Percentiles rank a stretch among this genome's conserved stretches.
These are phyloP conservation scores for Thalpophila matura DNA, from an alignment of 2,888 invertebrate species.

Conservation along the genomic window DNA sequence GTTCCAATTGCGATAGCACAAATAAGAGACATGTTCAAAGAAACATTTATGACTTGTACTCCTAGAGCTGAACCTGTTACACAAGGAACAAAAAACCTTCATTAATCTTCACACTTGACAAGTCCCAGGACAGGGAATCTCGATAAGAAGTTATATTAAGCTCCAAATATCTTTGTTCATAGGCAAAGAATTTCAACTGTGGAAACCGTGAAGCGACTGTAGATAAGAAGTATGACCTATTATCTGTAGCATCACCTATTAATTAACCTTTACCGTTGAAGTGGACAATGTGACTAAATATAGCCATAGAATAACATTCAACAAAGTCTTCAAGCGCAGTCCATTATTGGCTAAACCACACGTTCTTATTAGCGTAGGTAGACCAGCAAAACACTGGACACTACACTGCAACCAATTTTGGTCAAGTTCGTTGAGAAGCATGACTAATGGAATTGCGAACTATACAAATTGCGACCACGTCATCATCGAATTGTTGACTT, in stretches of 20 bases:
- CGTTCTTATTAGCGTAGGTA: constrained; percentile 42
- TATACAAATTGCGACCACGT: constrained; percentile 46
- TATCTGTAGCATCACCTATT: constrained; percentile 24
- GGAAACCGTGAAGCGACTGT: neutral
- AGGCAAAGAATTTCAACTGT: neutral
- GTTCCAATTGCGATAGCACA: neutral
- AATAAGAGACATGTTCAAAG: neutral
- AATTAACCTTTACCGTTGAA: constrained; percentile 25
- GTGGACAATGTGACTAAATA: constrained; percentile 28
- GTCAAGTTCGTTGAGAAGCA: constrained; percentile 36
- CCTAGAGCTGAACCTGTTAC: too few species aligned
- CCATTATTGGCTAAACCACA: constrained; percentile 33
- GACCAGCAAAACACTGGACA: constrained; percentile 8
- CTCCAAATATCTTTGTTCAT: neutral
- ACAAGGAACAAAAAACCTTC: neutral
- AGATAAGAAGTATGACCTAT: constrained; percentile 13
- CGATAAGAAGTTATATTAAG: too few species aligned
- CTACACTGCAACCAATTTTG: constrained; percentile 38
- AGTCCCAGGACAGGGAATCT: neutral
- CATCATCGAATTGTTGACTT: constrained; percentile 35
- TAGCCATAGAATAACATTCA: constrained; percentile 19
- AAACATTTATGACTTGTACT: neutral
- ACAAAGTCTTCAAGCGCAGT: constrained; percentile 25
- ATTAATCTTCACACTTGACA: neutral
- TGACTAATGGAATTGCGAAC: constrained; percentile 55